These are phyloP conservation scores for Gibbula magus DNA, from an alignment of 2,888 invertebrate genomes.

Conservation along the genomic window DNA sequence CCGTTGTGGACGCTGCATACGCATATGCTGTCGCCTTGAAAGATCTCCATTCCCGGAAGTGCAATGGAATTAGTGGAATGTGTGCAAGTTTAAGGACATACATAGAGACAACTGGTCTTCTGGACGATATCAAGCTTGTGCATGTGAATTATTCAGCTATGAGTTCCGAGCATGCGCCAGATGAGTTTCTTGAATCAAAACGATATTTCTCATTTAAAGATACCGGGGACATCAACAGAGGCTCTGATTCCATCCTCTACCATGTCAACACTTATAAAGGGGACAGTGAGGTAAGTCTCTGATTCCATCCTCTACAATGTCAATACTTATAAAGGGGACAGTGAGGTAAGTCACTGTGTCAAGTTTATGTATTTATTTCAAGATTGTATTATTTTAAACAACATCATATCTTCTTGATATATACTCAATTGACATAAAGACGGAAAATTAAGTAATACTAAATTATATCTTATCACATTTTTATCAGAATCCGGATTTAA, in stretches of 20 bases:
- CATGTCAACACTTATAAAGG: conserved; percentile 2
- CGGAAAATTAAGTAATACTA: too few species aligned
- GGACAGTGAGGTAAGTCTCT: background rate
- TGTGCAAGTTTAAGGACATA: conserved; percentile 15
- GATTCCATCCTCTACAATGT: too few species aligned
- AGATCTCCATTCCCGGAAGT: conserved; percentile 32
- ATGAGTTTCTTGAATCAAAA: conserved; percentile 36
- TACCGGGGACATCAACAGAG: conserved; percentile 43
- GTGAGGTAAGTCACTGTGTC: background rate
- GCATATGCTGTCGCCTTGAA: conserved; percentile 55
- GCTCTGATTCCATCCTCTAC: conserved; percentile 30
- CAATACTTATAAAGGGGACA: background rate
- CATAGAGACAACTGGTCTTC: conserved; percentile 15
- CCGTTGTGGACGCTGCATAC: conserved; percentile 58
- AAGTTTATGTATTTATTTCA: too few species aligned
- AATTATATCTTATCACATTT: too few species aligned
- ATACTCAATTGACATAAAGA: too few species aligned
- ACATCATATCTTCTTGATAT: background rate
- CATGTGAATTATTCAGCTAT: conserved; percentile 47
- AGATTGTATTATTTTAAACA: background rate
- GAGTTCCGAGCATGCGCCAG: conserved; percentile 41
- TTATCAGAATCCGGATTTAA: too few species aligned
- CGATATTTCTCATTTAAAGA: conserved; percentile 43
- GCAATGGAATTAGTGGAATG: conserved; percentile 12
- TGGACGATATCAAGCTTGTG: conserved; percentile 35